These are phyloP conservation scores for Recurvirostra avosetta DNA, from an alignment of 2,113 vertebrate species.

Conservation along the genomic window DNA sequence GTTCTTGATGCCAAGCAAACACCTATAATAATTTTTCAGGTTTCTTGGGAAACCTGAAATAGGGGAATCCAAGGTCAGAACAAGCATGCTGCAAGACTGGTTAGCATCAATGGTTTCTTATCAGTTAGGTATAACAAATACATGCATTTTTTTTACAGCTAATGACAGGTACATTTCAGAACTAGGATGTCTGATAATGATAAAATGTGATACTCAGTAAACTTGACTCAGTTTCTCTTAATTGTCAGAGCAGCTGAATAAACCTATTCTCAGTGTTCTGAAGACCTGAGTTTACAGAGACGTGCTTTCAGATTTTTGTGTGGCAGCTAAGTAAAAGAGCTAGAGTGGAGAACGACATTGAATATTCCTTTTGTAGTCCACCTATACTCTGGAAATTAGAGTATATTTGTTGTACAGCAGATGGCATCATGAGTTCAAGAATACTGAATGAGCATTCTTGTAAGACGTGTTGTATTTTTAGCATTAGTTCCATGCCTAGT, in stretches of 20 bases:
- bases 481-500: not conserved
- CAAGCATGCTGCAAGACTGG: not conserved
- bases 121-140: not conserved
- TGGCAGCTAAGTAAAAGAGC: not conserved
- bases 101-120: not conserved
- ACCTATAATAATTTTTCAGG: not conserved
- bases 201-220: not conserved
- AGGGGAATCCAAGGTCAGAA: not conserved
- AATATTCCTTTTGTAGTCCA: not conserved
- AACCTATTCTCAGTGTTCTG: not conserved
- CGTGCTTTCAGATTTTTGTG: not conserved
- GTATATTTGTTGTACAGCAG: slow-evolving; percentile 40
- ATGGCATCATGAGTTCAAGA: slow-evolving; percentile 41
- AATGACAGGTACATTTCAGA: not conserved
- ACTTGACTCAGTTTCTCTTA: not conserved
- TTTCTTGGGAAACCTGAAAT: not conserved
- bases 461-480: not conserved
- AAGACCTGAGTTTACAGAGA: not conserved
- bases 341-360: not conserved
- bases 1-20: not conserved
- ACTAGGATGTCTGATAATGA: not conserved
- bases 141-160: not conserved
- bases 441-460: not conserved
- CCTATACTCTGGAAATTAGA: not conserved
- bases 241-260: not conserved